These are phyloP conservation scores for Charina bottae DNA, from an alignment of 2,113 vertebrate species.

Conservation along the genomic window DNA sequence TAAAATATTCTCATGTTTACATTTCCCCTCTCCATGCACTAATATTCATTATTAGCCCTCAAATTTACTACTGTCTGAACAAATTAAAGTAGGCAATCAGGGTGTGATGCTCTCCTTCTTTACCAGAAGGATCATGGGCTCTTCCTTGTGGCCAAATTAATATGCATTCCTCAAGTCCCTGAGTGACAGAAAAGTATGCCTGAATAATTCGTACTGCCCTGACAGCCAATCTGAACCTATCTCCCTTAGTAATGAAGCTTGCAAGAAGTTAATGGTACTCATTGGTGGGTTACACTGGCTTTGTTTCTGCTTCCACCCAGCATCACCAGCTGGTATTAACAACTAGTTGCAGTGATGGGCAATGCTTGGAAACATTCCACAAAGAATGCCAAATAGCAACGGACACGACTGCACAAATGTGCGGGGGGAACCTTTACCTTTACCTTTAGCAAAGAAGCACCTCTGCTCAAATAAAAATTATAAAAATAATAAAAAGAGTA, in stretches of 20 bases:
- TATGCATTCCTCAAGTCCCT: not conserved
- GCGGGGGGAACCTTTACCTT: no score
- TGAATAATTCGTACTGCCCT: not conserved
- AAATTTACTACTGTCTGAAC: not conserved
- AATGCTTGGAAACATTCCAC: no score
- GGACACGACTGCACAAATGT: no score
- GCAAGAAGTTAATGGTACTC: not conserved
- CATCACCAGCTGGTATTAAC: not conserved
- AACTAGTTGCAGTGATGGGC: not conserved
- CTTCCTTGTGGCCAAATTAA: not conserved
- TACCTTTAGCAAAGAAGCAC: no score
- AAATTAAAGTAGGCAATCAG: not conserved
- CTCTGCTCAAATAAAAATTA: no score
- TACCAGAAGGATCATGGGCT: not conserved
- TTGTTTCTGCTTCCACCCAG: not conserved
- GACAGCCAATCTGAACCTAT: not conserved
- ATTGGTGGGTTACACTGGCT: not conserved
- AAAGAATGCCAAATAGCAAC: no score
- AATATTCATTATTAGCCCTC: not conserved
- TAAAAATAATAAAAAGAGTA: no score
- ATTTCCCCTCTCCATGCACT: not conserved
- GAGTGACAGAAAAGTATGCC: not conserved
- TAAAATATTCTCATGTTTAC: not conserved
- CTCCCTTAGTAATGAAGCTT: not conserved
- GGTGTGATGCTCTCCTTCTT: not conserved